These are phyloP conservation scores for Melanotaenia maccullochi DNA, from an alignment of 2,797 vertebrate species.

Conservation along the genomic window DNA sequence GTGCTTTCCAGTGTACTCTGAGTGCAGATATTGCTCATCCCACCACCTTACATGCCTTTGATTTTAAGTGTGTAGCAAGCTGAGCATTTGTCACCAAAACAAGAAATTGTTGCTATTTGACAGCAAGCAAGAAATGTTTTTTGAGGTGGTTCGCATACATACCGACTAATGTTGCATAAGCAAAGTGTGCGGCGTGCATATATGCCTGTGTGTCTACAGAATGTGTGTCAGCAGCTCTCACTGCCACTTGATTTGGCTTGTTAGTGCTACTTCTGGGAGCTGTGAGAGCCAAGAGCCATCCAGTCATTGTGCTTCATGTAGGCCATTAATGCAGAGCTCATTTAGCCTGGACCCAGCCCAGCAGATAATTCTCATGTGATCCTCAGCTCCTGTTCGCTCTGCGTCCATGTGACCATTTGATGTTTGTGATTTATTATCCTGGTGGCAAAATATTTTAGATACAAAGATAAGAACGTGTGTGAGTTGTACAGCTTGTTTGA, in stretches of 20 bases:
- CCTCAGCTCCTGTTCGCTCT: slow-evolving; percentile 18
- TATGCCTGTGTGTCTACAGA: slow-evolving; percentile 4
- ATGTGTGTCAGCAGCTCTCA: slow-evolving; percentile 35
- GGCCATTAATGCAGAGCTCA: slow-evolving; percentile 54
- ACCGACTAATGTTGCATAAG: slow-evolving; percentile 37
- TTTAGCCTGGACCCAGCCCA: slow-evolving; percentile 40
- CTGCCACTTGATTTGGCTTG: slow-evolving; percentile 64
- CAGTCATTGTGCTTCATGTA: slow-evolving; percentile 50
- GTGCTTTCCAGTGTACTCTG: not conserved
- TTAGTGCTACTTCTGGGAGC: slow-evolving; percentile 63
- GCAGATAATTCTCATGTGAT: slow-evolving; percentile 12
- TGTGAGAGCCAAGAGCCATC: slow-evolving; percentile 52
- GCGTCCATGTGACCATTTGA: slow-evolving; percentile 32
- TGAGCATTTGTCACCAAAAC: slow-evolving; percentile 54
- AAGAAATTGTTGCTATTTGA: slow-evolving; percentile 58
- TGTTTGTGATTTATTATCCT: slow-evolving; percentile 36
- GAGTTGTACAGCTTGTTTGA: slow-evolving; percentile 4
- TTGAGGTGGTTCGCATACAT: slow-evolving; percentile 28
- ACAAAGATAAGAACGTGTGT: not conserved
- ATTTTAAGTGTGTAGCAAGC: slow-evolving; percentile 43
- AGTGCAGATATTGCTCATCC: slow-evolving; percentile 16
- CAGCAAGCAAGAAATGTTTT: slow-evolving; percentile 14
- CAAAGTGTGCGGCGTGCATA: slow-evolving; percentile 25
- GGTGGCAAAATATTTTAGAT: not conserved
- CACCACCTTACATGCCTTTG: slow-evolving; percentile 11